Base-by-base conservation (phyloP, 2,797 vertebrate species). In the Hyperoplus lanceolatus region DNA sequence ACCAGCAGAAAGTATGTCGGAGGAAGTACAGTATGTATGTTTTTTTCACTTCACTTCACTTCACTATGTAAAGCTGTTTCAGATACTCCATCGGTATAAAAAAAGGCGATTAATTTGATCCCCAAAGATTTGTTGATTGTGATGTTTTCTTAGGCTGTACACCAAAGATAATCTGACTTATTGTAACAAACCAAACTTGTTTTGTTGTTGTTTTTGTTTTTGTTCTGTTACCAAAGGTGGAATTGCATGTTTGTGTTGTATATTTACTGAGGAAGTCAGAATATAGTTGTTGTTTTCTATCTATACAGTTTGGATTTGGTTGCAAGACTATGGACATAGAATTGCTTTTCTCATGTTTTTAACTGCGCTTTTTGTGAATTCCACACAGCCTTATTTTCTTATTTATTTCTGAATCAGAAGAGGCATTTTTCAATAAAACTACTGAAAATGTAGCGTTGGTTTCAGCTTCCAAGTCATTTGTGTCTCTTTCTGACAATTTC, bases 361-460 rank as follows among this genome's bases (percentile, higher is more conserved):
- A 98, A 98, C 98, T 98, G 97, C 97, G 97, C 96, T 98, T 98
- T 90, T 93, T 98, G 97, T 99, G 97, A 99, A 99, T 98, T 99
- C 97, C 97, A 97, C 97, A 97, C 97, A 97, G 97, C 97, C 97
- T 98, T 98, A 99, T 98, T 98, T 98, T 96, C 96, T 96, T 99
- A 99, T 99, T 99, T 99, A 99, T 99, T 99, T 99, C 97, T 98
- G 96, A 98, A 99, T 97, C 96, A 96, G 96, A 99, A 97, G 98
- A 99, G 97, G 98, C 98, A 99, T 99, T 99, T 99, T 99, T 99
- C 97, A 99, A 99, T 99, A 99, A 99, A 99, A 99, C 98, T 99
- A 99, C 98, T 99, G 98, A 99, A 99, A 99, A 99, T 96, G 90
- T 95, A 91, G 84, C 18, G 59, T 39, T 68, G 83, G 85, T 87